phyloP scores from a whole-genome alignment of 2,113 vertebrate genomes.

The Gymnorhina tibicen region DNA sequence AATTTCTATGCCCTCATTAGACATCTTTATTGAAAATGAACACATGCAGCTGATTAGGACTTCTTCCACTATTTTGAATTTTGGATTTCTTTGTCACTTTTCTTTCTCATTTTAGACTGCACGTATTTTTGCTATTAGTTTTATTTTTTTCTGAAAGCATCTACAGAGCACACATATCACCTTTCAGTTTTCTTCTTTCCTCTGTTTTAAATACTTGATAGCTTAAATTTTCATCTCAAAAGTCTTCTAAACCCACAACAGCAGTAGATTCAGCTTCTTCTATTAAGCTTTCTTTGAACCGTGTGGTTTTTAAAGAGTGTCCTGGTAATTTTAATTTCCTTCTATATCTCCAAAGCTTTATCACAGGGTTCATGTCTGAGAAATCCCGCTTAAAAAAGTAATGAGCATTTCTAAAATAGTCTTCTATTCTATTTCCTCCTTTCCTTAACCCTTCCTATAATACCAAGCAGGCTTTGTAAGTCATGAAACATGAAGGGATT shows the following conservation, averaged over 20 bases:
- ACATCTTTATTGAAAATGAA: neutral
- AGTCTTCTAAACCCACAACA: neutral
- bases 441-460: neutral
- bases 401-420: neutral
- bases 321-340: neutral
- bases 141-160: neutral
- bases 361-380: neutral
- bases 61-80: neutral
- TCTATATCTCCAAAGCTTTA: neutral
- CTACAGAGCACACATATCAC: neutral
- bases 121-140: neutral
- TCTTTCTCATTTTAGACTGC: neutral
- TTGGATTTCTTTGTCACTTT: neutral
- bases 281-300: neutral
- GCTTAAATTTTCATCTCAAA: neutral
- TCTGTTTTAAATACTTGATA: neutral
- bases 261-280: neutral
- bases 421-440: neutral
- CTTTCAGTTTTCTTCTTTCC: neutral
- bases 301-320: neutral
- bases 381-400: neutral
- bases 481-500: neutral
- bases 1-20: neutral
- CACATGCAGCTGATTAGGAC: neutral
- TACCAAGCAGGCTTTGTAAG: neutral